Conservation (phyloP, 2,113 vertebrate genomes). For the Maccullochella peelii region DNA sequence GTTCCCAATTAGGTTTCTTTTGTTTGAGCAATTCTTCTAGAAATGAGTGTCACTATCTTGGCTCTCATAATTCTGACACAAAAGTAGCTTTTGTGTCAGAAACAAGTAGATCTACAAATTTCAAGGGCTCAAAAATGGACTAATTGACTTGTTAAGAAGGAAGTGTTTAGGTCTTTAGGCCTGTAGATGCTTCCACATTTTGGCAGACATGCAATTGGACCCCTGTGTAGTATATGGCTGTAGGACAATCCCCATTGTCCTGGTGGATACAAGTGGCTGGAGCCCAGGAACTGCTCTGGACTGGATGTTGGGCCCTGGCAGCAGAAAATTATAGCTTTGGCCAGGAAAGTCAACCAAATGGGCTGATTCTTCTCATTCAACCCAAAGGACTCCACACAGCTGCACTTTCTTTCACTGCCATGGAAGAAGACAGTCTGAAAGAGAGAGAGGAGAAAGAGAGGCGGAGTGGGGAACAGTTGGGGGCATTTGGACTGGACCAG, state of each 20-base stretch:
- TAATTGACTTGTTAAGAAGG: slow-evolving; percentile 20
- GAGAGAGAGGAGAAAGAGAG: slow-evolving; percentile 60
- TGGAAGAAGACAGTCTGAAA: slow-evolving; percentile 66
- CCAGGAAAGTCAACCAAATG: slow-evolving; percentile 79
- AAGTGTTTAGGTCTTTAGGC: slow-evolving; percentile 21
- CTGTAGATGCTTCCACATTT: slow-evolving; percentile 11
- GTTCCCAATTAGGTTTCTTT: slow-evolving; percentile 31
- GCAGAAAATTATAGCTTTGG: slow-evolving; percentile 57
- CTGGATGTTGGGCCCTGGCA: slow-evolving; percentile 64
- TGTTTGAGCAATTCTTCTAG: slow-evolving; percentile 10
- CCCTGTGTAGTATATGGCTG: slow-evolving; percentile 50
- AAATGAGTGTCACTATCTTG: slow-evolving; percentile 23
- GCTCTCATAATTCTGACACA: slow-evolving; percentile 11
- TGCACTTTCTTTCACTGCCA: slow-evolving; percentile 77
- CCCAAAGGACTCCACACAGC: slow-evolving; percentile 77
- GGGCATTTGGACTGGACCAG: slow-evolving; percentile 67
- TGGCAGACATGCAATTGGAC: slow-evolving; percentile 40
- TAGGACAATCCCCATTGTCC: slow-evolving; percentile 67
- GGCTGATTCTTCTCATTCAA: slow-evolving; percentile 78
- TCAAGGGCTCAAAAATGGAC: neutral
- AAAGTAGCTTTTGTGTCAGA: neutral
- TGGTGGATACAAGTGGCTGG: slow-evolving; percentile 55
- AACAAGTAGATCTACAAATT: neutral
- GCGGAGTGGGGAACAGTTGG: slow-evolving; percentile 59
- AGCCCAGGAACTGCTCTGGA: slow-evolving; percentile 63